Base-by-base conservation (phyloP, 2,888 invertebrate genomes). In the Drosophila anceps region DNA sequence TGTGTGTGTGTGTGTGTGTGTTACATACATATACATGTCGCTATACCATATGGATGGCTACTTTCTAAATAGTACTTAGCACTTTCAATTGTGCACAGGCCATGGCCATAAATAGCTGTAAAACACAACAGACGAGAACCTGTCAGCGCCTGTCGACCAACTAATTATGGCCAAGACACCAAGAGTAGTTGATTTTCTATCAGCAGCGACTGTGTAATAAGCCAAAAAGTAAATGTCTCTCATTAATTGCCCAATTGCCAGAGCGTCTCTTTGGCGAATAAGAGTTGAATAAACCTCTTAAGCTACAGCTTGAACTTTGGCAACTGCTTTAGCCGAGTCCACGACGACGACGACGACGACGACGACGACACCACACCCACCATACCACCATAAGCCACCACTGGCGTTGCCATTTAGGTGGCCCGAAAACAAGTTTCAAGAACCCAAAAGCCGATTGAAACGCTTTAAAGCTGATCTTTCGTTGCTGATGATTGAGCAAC, bases 31-130 rank as follows among this genome's bases (percentile, higher is more conserved):
- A 18, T 18, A 12, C 9, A 4, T 44, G 27, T 27, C 33, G 44
- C 41, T 8, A 27, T 4, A 50, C 15, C 10, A 41, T 12, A 37
- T 54, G 58, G 82, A 54, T 41, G 59, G 70, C 84, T 71, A 79
- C 84, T 85, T 85, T 85, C 90, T 90, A 85, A 90, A 84, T 88
- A 88, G 84, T 85, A 85, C 84, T 85, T 88, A 84, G 90, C 84
- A 85, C 84, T 85, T 85, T 85, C 84, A 85, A 85, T 85, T 90
- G 81, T 69, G 35, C 41, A 58, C 3, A 12, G 48, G 65, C 43
- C 53, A 1, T 24, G 10, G 55, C 27, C 46, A 67, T 65, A 64
- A 59, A 61, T 59, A 50, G 58, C 31, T 33, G 51, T 35, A 50
- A 60, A 54, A 63, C 81, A 39, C 81, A 39, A 46, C 13, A 55